phyloP scores from a whole-genome alignment of 1,140 invertebrate genomes.

The Metopolophium dirhodum region DNA sequence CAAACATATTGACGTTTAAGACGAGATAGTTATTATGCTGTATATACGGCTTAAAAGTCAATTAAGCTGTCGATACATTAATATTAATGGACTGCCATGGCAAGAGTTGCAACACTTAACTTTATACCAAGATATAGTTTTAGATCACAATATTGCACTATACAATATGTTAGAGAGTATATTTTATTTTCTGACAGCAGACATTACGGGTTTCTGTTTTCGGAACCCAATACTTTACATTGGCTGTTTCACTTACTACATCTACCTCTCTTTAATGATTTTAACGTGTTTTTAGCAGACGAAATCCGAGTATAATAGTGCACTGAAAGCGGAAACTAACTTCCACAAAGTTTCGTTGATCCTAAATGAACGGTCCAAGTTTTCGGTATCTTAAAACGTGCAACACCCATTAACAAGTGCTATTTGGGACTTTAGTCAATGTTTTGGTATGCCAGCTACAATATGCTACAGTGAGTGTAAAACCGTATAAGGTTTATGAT shows the following conservation, averaged over 20 bases:
- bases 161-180: neutral
- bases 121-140: neutral
- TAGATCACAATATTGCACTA: neutral
- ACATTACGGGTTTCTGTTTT: neutral
- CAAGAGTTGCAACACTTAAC: neutral
- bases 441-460: neutral
- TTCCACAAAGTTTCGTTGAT: constrained; percentile 35
- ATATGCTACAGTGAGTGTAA: neutral
- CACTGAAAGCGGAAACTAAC: constrained; percentile 38
- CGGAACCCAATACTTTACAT: neutral
- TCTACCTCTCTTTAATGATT: neutral
- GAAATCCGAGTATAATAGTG: constrained; percentile 27
- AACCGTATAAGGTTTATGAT: neutral
- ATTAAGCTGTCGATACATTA: neutral
- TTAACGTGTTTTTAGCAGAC: neutral
- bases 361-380: constrained; percentile 31
- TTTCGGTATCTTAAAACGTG: constrained; percentile 37
- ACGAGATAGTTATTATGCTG: neutral
- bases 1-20: constrained; percentile 3
- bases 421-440: constrained; percentile 8
- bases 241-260: neutral
- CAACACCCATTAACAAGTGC: constrained; percentile 44
- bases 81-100: constrained; percentile 9
- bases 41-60: neutral
- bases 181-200: neutral